Evolutionary conservation across 2,113 vertebrate genomes (phyloP).

Genomic region (Nothocercus nigrocapillus): DNA sequence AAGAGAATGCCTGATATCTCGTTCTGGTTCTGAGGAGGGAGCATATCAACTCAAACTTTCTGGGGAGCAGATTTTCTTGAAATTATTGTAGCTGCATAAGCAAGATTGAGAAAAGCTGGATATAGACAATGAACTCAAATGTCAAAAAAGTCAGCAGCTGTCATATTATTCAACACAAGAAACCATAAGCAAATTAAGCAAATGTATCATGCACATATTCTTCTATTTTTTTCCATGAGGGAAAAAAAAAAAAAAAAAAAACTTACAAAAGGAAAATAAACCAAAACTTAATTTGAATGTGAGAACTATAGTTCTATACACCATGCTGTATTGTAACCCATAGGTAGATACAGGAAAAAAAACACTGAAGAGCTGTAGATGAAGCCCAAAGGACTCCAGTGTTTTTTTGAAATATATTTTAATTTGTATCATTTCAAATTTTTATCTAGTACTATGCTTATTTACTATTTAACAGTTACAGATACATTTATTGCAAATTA

Average conservation of each 20-base stretch:
- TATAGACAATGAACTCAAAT: not conserved
- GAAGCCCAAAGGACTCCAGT: not conserved
- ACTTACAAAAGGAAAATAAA: not conserved
- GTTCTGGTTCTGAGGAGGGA: not conserved
- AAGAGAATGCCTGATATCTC: not conserved
- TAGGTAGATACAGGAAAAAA: not conserved
- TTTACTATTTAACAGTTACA: not conserved
- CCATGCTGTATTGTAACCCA: not conserved
- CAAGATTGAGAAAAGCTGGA: not conserved
- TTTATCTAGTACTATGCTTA: not conserved
- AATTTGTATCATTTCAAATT: not conserved
- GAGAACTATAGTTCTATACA: not conserved
- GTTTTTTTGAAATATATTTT: not conserved
- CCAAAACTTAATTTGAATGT: not conserved
- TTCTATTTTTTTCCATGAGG: not conserved
- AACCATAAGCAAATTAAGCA: not conserved
- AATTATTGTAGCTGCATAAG: not conserved
- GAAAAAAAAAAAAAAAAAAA: not conserved
- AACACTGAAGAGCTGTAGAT: not conserved
- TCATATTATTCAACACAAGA: not conserved
- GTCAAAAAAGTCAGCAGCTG: not conserved
- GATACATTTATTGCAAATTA: not conserved
- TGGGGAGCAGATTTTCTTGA: not conserved
- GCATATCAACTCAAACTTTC: not conserved
- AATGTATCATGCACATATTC: not conserved